Base-by-base conservation (phyloP, 2,797 vertebrate genomes). In the Bucorvus abyssinicus region DNA sequence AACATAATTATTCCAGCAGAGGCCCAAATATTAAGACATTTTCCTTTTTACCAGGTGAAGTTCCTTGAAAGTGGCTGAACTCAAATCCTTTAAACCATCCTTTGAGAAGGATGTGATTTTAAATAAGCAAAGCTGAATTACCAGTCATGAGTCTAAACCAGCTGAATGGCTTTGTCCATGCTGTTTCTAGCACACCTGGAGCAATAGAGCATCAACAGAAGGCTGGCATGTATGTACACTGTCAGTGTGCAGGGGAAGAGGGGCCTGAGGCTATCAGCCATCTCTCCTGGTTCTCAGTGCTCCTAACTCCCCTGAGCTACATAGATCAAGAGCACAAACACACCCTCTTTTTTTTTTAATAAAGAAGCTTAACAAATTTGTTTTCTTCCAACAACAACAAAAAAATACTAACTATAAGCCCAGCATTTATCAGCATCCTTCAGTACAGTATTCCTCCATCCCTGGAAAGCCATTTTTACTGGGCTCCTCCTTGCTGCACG, bases 161-260 rank as follows among this genome's bases (percentile, higher is more conserved):
- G 22, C 7, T 61, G 77, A 52, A 32, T 56, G 67, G 76, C 65
- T 95, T 81, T 88, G 36, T 32, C 19, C 0, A 0, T 75, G 45
- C 47, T 78, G 20, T 49, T 60, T 71, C 45, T 50, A 68, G 44
- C 56, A 60, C 24, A 56, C 15, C 12, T 68, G 36, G 42, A 73
- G 55, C 65, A 59, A 2, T 6, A 6, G 4, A 24, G 9, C 45
- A 5, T 34, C 65, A 79, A 50, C 45, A 76, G 67, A 70, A 55
- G 38, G 30, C 55, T 61, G 34, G 45, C 0, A 0, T 50, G 42
- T 23, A 3, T 36, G 18, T 7, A 21, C 14, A 24, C 11, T 12
- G 30, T 60, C 52, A 34, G 20, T 13, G 42, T 52, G 27, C 20
- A 9, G 36, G 27, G 56, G 70, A 60, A 4, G 50, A 49, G 40